Evolutionary conservation across 2,797 vertebrate genomes (phyloP), one percentile per base, ranked within the genome.

Genomic region (Fratercula arctica): DNA sequence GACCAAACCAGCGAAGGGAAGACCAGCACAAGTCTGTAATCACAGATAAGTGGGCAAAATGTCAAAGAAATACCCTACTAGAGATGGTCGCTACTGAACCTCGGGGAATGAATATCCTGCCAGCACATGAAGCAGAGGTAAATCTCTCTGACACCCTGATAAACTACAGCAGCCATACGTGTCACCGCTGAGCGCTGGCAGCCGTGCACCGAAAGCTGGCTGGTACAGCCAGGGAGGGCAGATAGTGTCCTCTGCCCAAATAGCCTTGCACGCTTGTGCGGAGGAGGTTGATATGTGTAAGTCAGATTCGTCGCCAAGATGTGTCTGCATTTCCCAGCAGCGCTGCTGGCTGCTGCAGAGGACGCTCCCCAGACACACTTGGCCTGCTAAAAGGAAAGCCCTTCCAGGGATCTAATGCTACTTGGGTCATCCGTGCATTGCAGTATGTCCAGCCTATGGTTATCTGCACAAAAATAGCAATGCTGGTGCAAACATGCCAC

Each of bases 71-170:
- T 83, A 74, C 68, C 21, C 45, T 46, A 10, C 19, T 48, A 50
- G 86, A 90, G 53, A 75, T 17, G 60, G 60, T 25, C 0, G 7
- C 48, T 82, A 51, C 28, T 48, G 68, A 72, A 74, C 60, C 46
- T 87, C 39, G 37, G 76, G 35, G 48, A 66, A 70, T 39, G 26
- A 89, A 50, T 68, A 68, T 35, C 64, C 66, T 90, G 63, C 80
- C 94, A 92, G 84, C 81, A 45, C 50, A 53, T 13, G 85, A 79
- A 91, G 86, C 77, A 67, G 88, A n/a, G 64, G 78, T 89, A 87
- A 95, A 93, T 90, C 95, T 81, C 39, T 94, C 73, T 75, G 86
- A 77, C 75, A 68, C 0, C 2, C 78, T 56, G 91, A 94, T 95
- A 93, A 96, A 76, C 28, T 13, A 1, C 63, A 85, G 75, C 41